Percentiles rank a stretch among this genome's conserved stretches.
Conservation (phyloP, 2,888 invertebrate genomes). For the Saturnia japonica region DNA sequence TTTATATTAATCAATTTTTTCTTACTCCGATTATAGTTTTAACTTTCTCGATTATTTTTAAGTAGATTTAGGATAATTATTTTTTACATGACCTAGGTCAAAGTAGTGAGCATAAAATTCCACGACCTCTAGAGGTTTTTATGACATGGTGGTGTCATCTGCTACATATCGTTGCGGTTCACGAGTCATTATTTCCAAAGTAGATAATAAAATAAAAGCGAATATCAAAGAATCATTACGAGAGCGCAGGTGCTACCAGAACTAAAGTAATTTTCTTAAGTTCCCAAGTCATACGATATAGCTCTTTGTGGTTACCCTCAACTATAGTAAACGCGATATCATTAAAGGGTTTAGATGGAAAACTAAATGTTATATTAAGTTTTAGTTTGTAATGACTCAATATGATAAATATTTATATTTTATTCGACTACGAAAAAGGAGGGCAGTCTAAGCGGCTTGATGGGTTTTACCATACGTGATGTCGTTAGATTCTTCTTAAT, state of each 20-base stretch:
- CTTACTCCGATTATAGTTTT: too few species aligned
- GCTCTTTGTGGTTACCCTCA: background rate
- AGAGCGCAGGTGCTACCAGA: conserved; percentile 40
- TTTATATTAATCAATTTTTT: too few species aligned
- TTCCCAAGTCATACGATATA: conserved; percentile 28
- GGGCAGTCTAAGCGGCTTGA: too few species aligned
- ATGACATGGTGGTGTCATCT: background rate
- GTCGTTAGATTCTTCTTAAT: too few species aligned
- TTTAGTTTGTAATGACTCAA: too few species aligned
- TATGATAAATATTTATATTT: too few species aligned
- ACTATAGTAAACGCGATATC: conserved; percentile 10
- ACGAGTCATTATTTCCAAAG: background rate
- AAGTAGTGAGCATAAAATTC: background rate
- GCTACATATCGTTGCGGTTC: background rate
- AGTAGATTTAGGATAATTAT: too few species aligned
- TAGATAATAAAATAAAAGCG: conserved; percentile 17
- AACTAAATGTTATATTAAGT: background rate
- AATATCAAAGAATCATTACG: conserved; percentile 36
- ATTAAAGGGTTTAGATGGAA: background rate
- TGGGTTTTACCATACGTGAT: too few species aligned
- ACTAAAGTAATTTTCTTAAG: conserved; percentile 52
- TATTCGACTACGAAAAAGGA: too few species aligned
- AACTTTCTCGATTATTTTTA: background rate
- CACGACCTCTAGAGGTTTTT: background rate
- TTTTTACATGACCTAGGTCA: background rate